A percentile compares a stretch with the other conserved stretches of the same genome.
These are phyloP conservation scores for Perognathus longimembris DNA, from an alignment of 2,113 vertebrate species.

Conservation along the genomic window DNA sequence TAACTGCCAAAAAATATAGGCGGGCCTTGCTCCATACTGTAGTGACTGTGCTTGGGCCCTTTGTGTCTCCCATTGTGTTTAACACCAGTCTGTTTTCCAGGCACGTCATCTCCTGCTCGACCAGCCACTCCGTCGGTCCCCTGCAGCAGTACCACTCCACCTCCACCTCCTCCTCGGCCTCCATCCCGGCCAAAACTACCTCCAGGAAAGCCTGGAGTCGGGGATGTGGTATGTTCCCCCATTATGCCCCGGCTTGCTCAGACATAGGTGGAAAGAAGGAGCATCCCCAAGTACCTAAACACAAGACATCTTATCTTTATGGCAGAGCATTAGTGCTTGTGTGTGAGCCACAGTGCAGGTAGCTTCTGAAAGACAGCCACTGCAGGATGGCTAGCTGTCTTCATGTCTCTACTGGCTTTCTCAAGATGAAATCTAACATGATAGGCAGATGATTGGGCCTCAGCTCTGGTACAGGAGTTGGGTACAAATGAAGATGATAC, in stretches of 20 bases:
- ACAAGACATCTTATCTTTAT: rapidly evolving
- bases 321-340: not conserved
- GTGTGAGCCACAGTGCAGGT: not conserved
- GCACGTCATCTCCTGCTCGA: slow-evolving; percentile 94
- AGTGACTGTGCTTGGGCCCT: rapidly evolving
- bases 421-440: not conserved
- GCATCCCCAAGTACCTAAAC: not conserved
- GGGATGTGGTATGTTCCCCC: slow-evolving; percentile 91
- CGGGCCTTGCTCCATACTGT: not conserved
- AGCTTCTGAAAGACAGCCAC: not conserved
- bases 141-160: slow-evolving; percentile 89
- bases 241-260: not conserved
- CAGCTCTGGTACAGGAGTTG: not conserved
- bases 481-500: not conserved
- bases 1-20: not conserved
- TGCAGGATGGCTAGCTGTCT: not conserved
- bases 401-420: not conserved
- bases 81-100: slow-evolving; percentile 83
- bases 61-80: not conserved
- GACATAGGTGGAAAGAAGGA: not conserved
- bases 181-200: slow-evolving; percentile 96
- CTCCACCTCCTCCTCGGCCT: slow-evolving; percentile 93
- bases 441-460: not conserved
- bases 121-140: slow-evolving; percentile 91
- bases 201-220: slow-evolving; percentile 92